Conservation (phyloP, 2,113 vertebrate species). For the Amphilophus citrinellus region DNA sequence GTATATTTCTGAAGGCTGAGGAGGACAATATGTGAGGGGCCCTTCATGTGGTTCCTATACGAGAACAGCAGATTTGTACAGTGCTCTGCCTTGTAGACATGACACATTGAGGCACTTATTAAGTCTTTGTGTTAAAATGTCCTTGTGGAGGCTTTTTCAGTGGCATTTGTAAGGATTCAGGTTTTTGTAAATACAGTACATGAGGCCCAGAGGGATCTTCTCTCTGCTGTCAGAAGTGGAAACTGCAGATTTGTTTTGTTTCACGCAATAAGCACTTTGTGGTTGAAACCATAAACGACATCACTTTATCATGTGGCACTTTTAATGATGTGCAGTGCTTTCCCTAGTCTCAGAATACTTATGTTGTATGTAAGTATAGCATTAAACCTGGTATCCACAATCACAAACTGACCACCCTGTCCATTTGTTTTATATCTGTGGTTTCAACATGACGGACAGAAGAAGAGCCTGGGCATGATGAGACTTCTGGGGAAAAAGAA, state of each 20-base stretch:
- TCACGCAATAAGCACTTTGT: conserved; percentile 60
- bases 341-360: conserved; percentile 24
- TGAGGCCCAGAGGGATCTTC: conserved; percentile 49
- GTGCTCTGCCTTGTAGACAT: conserved; percentile 33
- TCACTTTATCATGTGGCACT: conserved; percentile 51
- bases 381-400: conserved; percentile 41
- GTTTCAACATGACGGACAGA: conserved; percentile 52
- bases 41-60: conserved; percentile 53
- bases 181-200: conserved; percentile 70
- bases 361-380: not conserved
- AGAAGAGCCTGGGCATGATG: conserved; percentile 19
- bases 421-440: conserved; percentile 28
- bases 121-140: conserved; percentile 43
- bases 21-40: conserved; percentile 23
- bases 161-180: conserved; percentile 46
- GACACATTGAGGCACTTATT: conserved; percentile 43
- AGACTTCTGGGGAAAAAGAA: conserved; percentile 24
- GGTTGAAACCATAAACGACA: conserved; percentile 72
- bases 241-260: conserved; percentile 69
- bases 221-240: conserved; percentile 69
- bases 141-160: conserved; percentile 41
- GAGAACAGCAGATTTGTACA: conserved; percentile 43
- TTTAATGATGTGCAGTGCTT: conserved; percentile 26
- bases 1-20: conserved; percentile 34
- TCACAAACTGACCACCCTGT: conserved; percentile 34